Conservation (phyloP, 2,113 vertebrate species). For the Oncorhynchus nerka region DNA sequence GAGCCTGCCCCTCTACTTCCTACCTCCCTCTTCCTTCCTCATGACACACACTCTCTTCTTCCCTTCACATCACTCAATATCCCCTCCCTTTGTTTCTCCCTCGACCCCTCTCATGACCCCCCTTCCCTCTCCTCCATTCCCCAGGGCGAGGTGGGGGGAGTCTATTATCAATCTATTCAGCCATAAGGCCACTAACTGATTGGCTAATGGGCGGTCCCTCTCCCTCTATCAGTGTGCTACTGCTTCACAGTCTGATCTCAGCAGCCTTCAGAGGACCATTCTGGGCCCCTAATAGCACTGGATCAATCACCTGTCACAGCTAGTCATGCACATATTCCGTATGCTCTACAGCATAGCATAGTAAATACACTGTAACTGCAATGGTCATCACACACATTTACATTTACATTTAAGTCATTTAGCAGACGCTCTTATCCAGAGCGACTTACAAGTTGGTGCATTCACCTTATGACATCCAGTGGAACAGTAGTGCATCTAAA, state of each 20-base stretch:
- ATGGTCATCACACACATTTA: background rate
- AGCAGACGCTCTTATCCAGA: too few relatives aligned
- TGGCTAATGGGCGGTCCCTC: slow-evolving; percentile 18
- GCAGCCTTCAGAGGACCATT: background rate
- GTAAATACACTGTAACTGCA: background rate
- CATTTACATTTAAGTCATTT: too few relatives aligned
- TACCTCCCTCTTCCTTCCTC: background rate
- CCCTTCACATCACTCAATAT: background rate
- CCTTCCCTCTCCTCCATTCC: background rate
- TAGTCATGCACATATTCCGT: background rate
- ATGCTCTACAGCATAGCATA: background rate
- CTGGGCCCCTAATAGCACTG: background rate
- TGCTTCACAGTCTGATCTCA: too few relatives aligned
- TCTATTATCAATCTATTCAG: slow-evolving; percentile 15
- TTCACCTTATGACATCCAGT: too few relatives aligned
- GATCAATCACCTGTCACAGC: background rate
- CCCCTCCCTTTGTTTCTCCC: background rate
- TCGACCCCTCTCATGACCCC: background rate
- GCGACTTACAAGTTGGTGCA: too few relatives aligned
- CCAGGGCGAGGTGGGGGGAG: background rate
- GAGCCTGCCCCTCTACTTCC: background rate
- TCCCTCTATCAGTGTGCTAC: slow-evolving; percentile 2
- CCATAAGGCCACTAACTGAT: slow-evolving; percentile 15
- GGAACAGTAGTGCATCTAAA: too few relatives aligned
- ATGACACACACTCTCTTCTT: background rate